These are phyloP conservation scores for Drosophila parthenogenetica DNA, from an alignment of 2,888 invertebrate species.

Conservation along the genomic window DNA sequence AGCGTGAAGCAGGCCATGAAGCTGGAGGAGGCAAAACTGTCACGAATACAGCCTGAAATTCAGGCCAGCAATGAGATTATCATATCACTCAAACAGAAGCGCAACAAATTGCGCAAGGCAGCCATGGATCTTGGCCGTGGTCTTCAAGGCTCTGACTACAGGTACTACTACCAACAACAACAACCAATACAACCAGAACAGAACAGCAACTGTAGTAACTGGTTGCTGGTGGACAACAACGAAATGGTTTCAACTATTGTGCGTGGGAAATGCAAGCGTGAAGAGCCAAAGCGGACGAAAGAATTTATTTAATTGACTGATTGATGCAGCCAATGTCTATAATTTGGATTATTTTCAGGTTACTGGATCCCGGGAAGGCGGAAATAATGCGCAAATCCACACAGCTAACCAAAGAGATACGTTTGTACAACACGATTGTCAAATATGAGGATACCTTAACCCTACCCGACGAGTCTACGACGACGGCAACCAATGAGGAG, in stretches of 20 bases:
- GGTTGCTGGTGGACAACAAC: constrained; percentile 36
- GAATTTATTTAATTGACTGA: constrained; percentile 11
- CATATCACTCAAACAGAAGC: constrained; percentile 77
- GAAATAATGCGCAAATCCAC: constrained; percentile 76
- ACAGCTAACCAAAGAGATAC: constrained; percentile 81
- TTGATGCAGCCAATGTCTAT: constrained; percentile 27
- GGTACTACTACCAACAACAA: constrained; percentile 59
- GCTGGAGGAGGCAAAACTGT: constrained; percentile 76
- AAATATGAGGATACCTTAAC: constrained; percentile 62
- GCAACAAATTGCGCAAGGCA: constrained; percentile 75
- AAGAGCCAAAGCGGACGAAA: constrained; percentile 22
- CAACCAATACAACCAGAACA: constrained; percentile 15
- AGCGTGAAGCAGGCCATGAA: constrained; percentile 69
- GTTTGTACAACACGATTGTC: constrained; percentile 78
- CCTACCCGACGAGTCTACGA: neutral
- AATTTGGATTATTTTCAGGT: constrained; percentile 67
- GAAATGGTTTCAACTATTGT: constrained; percentile 36
- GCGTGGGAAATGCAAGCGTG: constrained; percentile 57
- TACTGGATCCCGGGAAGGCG: constrained; percentile 74
- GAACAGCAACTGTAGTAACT: constrained; percentile 21
- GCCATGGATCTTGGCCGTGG: constrained; percentile 77
- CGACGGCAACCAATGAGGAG: neutral
- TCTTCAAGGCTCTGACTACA: constrained; percentile 76
- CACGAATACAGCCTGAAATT: constrained; percentile 82
- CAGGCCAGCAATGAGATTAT: constrained; percentile 80